Evolutionary conservation across 2,113 vertebrate species (phyloP).

Genomic region (Dermatemys mawii): DNA sequence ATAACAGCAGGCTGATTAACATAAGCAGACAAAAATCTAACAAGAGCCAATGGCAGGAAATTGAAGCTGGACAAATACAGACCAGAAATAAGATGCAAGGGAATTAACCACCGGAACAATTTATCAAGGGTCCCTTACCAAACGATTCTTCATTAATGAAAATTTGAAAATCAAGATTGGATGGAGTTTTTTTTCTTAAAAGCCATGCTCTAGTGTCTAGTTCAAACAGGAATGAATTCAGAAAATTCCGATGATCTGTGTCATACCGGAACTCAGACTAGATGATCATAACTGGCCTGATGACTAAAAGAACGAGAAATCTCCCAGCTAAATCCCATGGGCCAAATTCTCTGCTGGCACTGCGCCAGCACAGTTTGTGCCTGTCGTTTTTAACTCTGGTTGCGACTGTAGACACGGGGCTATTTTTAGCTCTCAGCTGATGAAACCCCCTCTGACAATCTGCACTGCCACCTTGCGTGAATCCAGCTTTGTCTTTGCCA

Average conservation of each 20-base stretch:
- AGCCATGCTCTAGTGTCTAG: not conserved
- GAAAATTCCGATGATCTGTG: not conserved
- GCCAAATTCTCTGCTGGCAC: fast-evolving
- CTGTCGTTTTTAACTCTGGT: not conserved
- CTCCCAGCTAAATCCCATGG: fast-evolving
- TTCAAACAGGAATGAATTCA: not conserved
- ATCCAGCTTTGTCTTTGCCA: not conserved
- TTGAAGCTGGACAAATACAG: not conserved
- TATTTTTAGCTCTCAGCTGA: slow-evolving; percentile 13
- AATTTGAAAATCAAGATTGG: not conserved
- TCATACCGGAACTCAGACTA: not conserved
- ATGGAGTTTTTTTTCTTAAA: not conserved
- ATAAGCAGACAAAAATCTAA: not conserved
- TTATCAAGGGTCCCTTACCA: not conserved
- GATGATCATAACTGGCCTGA: not conserved
- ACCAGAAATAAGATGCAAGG: not conserved
- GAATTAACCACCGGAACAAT: not conserved
- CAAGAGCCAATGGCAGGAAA: not conserved
- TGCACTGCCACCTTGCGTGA: slow-evolving; percentile 72
- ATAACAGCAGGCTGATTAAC: not conserved
- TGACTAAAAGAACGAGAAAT: not conserved
- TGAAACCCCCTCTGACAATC: slow-evolving; percentile 34
- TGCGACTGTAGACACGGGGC: not conserved
- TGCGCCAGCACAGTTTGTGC: fast-evolving
- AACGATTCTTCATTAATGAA: not conserved